Percentiles rank a stretch among this genome's conserved stretches.
Evolutionary conservation across 2,113 vertebrate genomes (phyloP).

Genomic region (Mirza zaza): DNA sequence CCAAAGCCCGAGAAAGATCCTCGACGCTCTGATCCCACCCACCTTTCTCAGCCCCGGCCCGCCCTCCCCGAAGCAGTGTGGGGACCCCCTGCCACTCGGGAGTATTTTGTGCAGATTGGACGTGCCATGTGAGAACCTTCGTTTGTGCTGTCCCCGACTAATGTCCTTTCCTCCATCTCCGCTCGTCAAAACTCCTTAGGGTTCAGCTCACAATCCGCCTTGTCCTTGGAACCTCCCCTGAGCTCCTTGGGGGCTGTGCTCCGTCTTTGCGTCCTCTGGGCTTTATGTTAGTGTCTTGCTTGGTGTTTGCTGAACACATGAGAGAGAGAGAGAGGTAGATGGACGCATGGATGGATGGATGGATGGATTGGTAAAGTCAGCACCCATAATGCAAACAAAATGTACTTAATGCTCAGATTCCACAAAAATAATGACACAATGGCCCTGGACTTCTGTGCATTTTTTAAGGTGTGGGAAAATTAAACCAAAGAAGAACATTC

Average conservation of each 20-base stretch:
- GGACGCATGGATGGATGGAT: not conserved
- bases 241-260: not conserved
- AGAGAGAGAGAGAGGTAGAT: not conserved
- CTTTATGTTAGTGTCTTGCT: not conserved
- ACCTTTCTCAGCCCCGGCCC: not conserved
- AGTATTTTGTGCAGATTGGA: not conserved
- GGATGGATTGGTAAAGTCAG: not conserved
- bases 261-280: not conserved
- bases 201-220: not conserved
- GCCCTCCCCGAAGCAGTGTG: not conserved
- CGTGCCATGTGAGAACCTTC: not conserved
- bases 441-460: not conserved
- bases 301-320: not conserved
- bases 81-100: not conserved
- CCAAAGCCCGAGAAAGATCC: not conserved
- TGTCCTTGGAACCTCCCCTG: not conserved
- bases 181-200: not conserved
- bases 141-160: not conserved
- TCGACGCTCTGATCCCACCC: not conserved
- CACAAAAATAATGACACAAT: not conserved
- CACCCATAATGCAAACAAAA: not conserved
- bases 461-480: not conserved
- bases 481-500: not conserved
- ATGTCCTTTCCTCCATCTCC: not conserved
- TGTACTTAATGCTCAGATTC: not conserved